phyloP scores from a whole-genome alignment of 92 coral and sea anemone species.

The Heliopora coerulea region DNA sequence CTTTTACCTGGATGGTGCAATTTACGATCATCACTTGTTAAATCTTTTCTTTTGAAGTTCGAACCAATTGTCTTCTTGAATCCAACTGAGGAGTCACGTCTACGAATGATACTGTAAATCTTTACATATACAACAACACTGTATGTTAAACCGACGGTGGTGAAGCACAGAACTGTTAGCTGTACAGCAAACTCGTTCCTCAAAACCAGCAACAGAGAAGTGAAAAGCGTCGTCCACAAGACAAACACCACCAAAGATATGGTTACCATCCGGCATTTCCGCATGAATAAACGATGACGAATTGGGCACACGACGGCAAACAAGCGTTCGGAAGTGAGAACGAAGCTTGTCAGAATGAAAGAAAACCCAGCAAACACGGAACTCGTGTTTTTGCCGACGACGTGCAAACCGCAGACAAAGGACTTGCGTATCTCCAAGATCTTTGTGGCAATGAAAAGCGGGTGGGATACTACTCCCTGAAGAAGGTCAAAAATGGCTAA shows the following conservation, averaged over 20 bases:
- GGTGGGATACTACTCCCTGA: not conserved
- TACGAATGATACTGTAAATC: not conserved
- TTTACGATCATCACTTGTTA: too few species aligned
- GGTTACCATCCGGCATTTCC: not conserved
- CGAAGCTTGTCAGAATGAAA: not conserved
- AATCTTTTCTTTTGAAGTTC: too few species aligned
- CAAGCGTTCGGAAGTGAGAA: conserved; percentile 8
- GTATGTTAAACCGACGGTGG: not conserved
- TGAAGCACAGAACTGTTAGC: not conserved
- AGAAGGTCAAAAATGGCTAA: not conserved
- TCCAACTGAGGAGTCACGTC: not conserved
- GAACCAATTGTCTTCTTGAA: too few species aligned
- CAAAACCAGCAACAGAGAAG: not conserved
- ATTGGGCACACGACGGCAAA: not conserved
- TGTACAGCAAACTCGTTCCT: not conserved
- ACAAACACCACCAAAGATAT: not conserved
- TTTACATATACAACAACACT: not conserved
- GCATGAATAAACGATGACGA: conserved; percentile 6
- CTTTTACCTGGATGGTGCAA: too few species aligned
- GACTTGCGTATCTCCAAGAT: not conserved
- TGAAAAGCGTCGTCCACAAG: not conserved
- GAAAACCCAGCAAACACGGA: not conserved
- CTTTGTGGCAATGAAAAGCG: not conserved
- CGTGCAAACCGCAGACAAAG: not conserved
- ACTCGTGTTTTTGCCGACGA: not conserved